Evolutionary conservation across 2,888 invertebrate genomes (phyloP).

Genomic region (Trissoscelio sp.): DNA sequence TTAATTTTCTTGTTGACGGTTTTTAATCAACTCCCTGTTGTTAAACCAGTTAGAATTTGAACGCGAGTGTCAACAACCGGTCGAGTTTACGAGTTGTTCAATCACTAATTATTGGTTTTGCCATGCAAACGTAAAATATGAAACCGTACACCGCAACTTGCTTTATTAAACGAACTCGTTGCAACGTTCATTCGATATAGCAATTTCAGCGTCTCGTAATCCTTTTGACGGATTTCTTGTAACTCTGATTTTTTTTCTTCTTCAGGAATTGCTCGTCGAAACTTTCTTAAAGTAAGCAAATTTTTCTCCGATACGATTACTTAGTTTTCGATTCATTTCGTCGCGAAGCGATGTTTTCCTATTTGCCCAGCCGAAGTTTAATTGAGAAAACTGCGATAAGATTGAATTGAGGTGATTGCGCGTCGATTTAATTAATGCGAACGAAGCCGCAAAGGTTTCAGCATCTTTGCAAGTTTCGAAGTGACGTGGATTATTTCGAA

Average conservation of each 20-base stretch:
- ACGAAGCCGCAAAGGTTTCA: slow-evolving; percentile 25
- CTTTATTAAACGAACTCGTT: neutral
- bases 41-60: neutral
- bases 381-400: slow-evolving; percentile 12
- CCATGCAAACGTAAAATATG: slow-evolving; percentile 2
- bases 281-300: neutral
- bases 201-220: neutral
- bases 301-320: neutral
- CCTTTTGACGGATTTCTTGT: neutral
- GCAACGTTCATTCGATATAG: neutral
- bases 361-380: neutral
- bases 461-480: slow-evolving; percentile 22
- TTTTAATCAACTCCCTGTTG: neutral
- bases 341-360: neutral
- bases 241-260: neutral
- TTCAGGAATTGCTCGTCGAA: neutral
- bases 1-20: slow-evolving; percentile 1
- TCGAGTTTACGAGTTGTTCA: slow-evolving; percentile 6
- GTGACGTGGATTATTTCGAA: slow-evolving; percentile 33
- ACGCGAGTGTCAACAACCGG: neutral
- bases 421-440: slow-evolving; percentile 24
- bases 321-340: neutral
- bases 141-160: neutral
- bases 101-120: slow-evolving; percentile 11
- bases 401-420: neutral